Conservation (phyloP, 2,113 vertebrate species). For the Neolamprologus falcicula region DNA sequence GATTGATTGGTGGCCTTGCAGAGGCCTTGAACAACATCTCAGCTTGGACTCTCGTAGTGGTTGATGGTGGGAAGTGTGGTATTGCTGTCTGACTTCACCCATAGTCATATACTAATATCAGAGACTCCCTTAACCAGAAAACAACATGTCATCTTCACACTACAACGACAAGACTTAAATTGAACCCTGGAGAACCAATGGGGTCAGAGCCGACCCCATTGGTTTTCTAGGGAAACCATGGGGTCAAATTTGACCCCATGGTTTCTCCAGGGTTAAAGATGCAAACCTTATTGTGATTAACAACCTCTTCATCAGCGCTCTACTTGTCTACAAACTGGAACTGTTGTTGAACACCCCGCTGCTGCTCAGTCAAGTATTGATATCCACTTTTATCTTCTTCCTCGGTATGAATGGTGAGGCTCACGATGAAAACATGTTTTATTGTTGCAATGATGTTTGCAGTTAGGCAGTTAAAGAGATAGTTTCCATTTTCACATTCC, state of each 20-base stretch:
- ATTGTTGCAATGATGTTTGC: constrained; percentile 9
- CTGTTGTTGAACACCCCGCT: neutral
- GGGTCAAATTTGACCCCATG: too few relatives aligned
- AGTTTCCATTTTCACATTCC: constrained; percentile 16
- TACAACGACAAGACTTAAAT: neutral
- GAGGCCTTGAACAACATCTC: neutral
- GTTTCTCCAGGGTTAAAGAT: neutral
- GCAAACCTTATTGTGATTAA: neutral
- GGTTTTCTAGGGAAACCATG: too few relatives aligned
- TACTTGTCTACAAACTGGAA: neutral
- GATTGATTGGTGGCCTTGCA: neutral
- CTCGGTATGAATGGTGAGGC: neutral
- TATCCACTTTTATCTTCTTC: neutral
- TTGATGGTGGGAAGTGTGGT: neutral
- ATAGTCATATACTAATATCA: neutral
- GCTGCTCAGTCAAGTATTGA: neutral
- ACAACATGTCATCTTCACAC: neutral
- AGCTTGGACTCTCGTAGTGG: neutral
- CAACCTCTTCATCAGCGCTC: neutral
- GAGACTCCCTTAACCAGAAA: neutral
- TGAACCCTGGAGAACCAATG: too few relatives aligned
- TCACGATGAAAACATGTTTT: neutral
- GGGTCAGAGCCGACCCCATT: too few relatives aligned
- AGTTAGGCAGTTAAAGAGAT: neutral
- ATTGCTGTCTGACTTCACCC: neutral